Conservation (phyloP, 1,140 invertebrate genomes). For the Hypothenemus hampei region DNA sequence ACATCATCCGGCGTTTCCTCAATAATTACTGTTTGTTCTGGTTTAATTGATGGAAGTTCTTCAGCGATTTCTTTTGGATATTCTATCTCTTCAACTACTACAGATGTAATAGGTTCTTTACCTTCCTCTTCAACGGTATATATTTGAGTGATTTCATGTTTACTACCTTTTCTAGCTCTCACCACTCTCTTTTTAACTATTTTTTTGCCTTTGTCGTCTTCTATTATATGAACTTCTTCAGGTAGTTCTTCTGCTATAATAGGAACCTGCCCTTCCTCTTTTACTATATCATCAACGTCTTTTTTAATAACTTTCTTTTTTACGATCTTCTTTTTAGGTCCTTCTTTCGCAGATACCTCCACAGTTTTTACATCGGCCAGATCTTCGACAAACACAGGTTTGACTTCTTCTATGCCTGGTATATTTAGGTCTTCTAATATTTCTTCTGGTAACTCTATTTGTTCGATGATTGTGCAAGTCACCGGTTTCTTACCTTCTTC, state of each 20-base stretch:
- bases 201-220: conserved; percentile 47
- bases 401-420: conserved; percentile 45
- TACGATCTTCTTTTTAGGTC: conserved; percentile 41
- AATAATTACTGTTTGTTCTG: conserved; percentile 31
- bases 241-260: conserved; percentile 34
- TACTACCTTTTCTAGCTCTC: conserved; percentile 37
- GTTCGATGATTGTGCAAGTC: conserved; percentile 40
- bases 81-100: conserved; percentile 39
- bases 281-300: conserved; percentile 9
- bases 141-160: conserved; percentile 39
- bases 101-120: conserved; percentile 37
- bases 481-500: conserved; percentile 40
- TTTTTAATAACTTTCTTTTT: conserved; percentile 37
- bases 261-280: conserved; percentile 1
- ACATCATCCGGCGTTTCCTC: conserved; percentile 37
- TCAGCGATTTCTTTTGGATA: conserved; percentile 23
- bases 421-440: conserved; percentile 38
- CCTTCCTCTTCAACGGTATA: conserved; percentile 39
- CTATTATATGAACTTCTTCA: conserved; percentile 46
- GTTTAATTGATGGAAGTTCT: conserved; percentile 17
- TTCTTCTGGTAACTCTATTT: conserved; percentile 39
- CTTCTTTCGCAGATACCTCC: conserved; percentile 31
- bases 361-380: conserved; percentile 8
- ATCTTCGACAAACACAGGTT: conserved; percentile 22
- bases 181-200: conserved; percentile 42